Base-by-base conservation (phyloP, 2,888 invertebrate species). In the Ophion slaviceki region DNA sequence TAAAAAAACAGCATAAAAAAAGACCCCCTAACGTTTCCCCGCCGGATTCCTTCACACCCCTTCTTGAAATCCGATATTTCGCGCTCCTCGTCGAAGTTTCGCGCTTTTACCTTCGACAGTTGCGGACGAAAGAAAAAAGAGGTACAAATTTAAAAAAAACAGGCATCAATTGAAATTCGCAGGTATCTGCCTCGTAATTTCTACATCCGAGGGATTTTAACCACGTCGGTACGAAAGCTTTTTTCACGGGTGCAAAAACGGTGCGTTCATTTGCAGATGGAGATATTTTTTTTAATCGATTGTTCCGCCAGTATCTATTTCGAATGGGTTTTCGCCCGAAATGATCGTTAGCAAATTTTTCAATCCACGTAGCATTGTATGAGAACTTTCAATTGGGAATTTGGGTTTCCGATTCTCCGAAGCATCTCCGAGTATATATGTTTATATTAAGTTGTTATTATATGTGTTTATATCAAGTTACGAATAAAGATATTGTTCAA, bases 1-100 rank as follows among this genome's bases (percentile, higher is more conserved):
- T 81, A 82, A 85, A 87, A 72, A 57, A 64, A 64, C 14, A 32
- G 14, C 14, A 64, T 11, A 32, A 32, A 32, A 61, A 74, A 77
- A 64, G 62, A 47, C 47, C 64, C 64, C 14, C 28, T 14, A 71
- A 47, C 45, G 17, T 47, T 53, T 66, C 66, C n/a, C 36, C 24
- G 28, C 32, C 53, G 53, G 47, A 24, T 76, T 76, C n/a, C 47
- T 64, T 5, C 75, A 53, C n/a, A 45, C 53, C 11, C 20, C 14
- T 64, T 20, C 53, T 28, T 14, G 64, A 66, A 47, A 76, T 53
- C 32, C 53, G 64, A 53, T 53, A 76, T 47, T n/a, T 20, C n/a
- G 47, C 17, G 45, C 32, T 28, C n/a, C 40, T 1, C 20, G 64
- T 68, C 14, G 47, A 47, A 47, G 20, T 45, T 68, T 47, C 47